A percentile compares a stretch with the other conserved stretches of the same genome.
These are phyloP conservation scores for Emmelina monodactyla DNA, from an alignment of 2,888 invertebrate genomes.

Conservation along the genomic window DNA sequence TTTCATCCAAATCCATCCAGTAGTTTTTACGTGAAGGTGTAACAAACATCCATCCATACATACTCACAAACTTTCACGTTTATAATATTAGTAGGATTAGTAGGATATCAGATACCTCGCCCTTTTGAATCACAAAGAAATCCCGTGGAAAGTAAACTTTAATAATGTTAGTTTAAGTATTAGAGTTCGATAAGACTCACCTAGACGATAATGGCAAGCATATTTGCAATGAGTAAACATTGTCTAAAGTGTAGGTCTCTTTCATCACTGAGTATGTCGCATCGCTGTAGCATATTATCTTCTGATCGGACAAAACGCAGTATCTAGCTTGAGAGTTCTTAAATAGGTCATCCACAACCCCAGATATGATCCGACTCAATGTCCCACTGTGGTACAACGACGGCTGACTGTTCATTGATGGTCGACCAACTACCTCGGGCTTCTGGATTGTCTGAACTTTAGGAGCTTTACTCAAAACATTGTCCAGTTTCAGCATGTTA, in stretches of 20 bases:
- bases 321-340: constrained; percentile 79
- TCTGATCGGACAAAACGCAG: constrained; percentile 75
- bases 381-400: constrained; percentile 67
- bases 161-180: no score
- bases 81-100: no score
- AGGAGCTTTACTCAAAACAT: constrained; percentile 35
- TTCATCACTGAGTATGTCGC: constrained; percentile 73
- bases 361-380: constrained; percentile 65
- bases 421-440: constrained; percentile 53
- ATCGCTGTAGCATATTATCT: constrained; percentile 77
- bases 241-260: constrained; percentile 74
- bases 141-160: no score
- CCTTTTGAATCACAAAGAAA: no score
- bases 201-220: constrained; percentile 62
- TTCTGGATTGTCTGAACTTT: constrained; percentile 21
- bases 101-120: no score
- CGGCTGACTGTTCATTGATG: constrained; percentile 50
- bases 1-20: no score
- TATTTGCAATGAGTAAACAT: constrained; percentile 70
- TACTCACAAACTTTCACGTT: no score
- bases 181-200: no score
- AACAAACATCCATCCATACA: no score
- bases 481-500: constrained; percentile 58
- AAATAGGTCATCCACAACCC: constrained; percentile 74
- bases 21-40: no score